These are phyloP conservation scores for Drosophila multiciliata DNA, from an alignment of 2,888 invertebrate species.

Conservation along the genomic window DNA sequence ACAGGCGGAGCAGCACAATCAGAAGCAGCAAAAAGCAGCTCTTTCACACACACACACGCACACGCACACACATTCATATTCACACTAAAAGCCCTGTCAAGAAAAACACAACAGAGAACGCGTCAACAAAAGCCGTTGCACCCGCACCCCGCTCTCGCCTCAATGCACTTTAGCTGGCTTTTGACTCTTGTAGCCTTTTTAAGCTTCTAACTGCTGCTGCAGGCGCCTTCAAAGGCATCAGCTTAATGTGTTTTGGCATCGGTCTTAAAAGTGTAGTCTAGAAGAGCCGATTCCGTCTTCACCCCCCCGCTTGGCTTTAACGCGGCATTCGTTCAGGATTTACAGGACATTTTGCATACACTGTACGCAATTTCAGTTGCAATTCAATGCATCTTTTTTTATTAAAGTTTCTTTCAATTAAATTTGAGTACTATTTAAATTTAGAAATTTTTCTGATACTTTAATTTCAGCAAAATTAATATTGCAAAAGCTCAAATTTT, in stretches of 20 bases:
- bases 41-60: constrained; percentile 5
- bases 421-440: not conserved
- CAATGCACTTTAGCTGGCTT: constrained; percentile 38
- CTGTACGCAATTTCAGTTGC: not conserved
- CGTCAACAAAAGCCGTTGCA: constrained; percentile 41
- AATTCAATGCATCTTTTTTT: not conserved
- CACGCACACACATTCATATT: constrained; percentile 11
- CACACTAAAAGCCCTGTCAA: constrained; percentile 30
- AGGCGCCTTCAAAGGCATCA: constrained; percentile 59
- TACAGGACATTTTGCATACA: constrained; percentile 60
- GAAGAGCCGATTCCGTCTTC: not conserved
- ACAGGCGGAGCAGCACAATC: constrained; percentile 36
- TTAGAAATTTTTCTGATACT: not conserved
- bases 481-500: not conserved
- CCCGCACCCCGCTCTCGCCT: not conserved
- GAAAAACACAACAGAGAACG: constrained; percentile 40
- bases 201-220: constrained; percentile 63
- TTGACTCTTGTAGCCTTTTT: constrained; percentile 66
- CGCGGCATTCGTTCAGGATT: constrained; percentile 44
- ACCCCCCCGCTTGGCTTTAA: not conserved
- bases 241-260: constrained; percentile 72
- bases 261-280: constrained; percentile 47
- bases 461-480: not conserved
- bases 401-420: not conserved
- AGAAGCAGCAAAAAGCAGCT: constrained; percentile 28